Percentiles rank a stretch among this genome's conserved stretches.
These are phyloP conservation scores for Branchinecta lynchi DNA, from an alignment of 1,140 invertebrate genomes.

Conservation along the genomic window DNA sequence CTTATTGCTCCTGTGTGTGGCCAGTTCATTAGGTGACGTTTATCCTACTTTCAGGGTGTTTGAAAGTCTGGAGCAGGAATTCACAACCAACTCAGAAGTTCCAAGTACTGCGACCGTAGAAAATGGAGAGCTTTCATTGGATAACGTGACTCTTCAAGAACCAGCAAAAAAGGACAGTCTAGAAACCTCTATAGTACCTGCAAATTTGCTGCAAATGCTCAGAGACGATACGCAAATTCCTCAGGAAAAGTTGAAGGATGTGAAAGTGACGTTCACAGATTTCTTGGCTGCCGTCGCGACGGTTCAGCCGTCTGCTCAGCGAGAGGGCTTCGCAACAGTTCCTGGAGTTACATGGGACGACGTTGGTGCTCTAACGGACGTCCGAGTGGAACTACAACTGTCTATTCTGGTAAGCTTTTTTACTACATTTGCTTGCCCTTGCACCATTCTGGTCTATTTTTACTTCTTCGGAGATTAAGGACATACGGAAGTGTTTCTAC, in stretches of 20 bases:
- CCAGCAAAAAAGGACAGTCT: no score
- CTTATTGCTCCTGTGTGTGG: no score
- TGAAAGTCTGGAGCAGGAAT: neutral
- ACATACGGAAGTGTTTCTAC: no score
- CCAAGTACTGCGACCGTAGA: no score
- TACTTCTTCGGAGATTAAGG: no score
- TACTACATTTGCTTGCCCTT: no score
- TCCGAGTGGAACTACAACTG: conserved; percentile 74
- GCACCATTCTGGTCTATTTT: no score
- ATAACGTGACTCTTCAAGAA: no score
- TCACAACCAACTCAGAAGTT: no score
- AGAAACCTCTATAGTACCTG: neutral
- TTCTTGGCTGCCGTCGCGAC: conserved; percentile 60
- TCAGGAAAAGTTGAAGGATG: conserved; percentile 39
- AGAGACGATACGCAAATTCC: conserved; percentile 38
- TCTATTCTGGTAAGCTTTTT: conserved; percentile 61
- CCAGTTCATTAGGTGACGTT: neutral
- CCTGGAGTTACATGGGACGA: conserved; percentile 96
- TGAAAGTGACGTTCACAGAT: conserved; percentile 54
- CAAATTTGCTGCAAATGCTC: conserved; percentile 30
- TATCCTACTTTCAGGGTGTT: conserved; percentile 6
- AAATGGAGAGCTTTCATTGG: no score
- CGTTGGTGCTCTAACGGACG: conserved; percentile 74
- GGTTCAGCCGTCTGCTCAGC: conserved; percentile 79
- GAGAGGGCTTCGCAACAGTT: conserved; percentile 94